phyloP scores from a whole-genome alignment of 2,113 vertebrate genomes.

The Caranx melampygus region DNA sequence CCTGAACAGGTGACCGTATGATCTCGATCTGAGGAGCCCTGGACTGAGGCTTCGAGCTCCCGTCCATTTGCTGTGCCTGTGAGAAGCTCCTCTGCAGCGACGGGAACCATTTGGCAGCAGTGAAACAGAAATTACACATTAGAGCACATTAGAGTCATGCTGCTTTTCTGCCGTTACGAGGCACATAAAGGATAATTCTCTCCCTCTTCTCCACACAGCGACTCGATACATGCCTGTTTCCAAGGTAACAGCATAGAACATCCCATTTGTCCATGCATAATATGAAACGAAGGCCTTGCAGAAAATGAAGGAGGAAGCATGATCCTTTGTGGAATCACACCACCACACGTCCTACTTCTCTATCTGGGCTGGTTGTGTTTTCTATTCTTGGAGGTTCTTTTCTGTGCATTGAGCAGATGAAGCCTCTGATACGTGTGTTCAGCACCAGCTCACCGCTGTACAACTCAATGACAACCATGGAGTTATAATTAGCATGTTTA shows the following conservation, averaged over 20 bases:
- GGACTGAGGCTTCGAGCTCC: conserved; percentile 16
- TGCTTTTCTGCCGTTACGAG: conserved; percentile 66
- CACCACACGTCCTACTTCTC: conserved; percentile 59
- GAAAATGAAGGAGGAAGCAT: conserved; percentile 51
- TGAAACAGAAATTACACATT: conserved; percentile 56
- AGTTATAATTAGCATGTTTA: not conserved
- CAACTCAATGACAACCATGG: not conserved
- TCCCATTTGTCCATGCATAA: conserved; percentile 63
- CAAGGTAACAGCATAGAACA: conserved; percentile 77
- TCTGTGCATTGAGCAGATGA: conserved; percentile 40
- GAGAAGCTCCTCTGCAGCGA: conserved; percentile 41
- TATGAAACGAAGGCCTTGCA: conserved; percentile 58
- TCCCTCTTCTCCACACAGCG: conserved; percentile 52
- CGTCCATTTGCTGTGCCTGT: conserved; percentile 11
- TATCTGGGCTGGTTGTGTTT: conserved; percentile 37
- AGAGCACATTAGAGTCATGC: conserved; percentile 63
- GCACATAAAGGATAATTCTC: conserved; percentile 66
- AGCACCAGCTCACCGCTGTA: not conserved
- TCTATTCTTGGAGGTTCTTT: conserved; percentile 49
- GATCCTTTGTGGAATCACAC: conserved; percentile 53
- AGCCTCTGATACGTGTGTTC: conserved; percentile 2
- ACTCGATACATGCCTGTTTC: conserved; percentile 76
- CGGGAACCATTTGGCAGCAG: conserved; percentile 22
- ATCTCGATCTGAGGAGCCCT: not conserved
- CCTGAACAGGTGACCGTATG: not conserved